Evolutionary conservation across 1,140 invertebrate species (phyloP).

Genomic region (Andricus grossulariae): DNA sequence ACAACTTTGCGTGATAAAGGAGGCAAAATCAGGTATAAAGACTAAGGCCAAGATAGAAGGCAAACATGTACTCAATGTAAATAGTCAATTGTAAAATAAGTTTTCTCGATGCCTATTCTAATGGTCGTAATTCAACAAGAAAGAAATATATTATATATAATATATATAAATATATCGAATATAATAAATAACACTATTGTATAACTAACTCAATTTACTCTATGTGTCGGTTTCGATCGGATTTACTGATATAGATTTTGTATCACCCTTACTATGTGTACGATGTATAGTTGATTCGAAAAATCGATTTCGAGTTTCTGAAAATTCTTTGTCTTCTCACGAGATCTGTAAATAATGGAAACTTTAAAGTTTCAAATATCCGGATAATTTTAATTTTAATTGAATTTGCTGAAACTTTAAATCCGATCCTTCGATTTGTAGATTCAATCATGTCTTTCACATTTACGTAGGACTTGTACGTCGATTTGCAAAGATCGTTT

Average conservation of each 20-base stretch:
- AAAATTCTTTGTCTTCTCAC: neutral
- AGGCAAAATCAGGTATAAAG: neutral
- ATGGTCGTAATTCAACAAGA: constrained; percentile 41
- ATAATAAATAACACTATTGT: constrained; percentile 47
- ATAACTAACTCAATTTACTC: constrained; percentile 65
- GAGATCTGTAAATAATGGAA: neutral
- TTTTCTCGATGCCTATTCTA: constrained; percentile 54
- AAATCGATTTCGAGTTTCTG: constrained; percentile 42
- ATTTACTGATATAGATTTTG: constrained; percentile 64
- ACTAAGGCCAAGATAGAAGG: neutral
- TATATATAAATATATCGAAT: constrained; percentile 35
- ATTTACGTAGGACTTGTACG: constrained; percentile 60
- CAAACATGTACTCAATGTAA: constrained; percentile 45
- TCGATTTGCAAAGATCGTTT: constrained; percentile 50
- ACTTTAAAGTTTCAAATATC: neutral
- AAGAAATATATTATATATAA: constrained; percentile 45
- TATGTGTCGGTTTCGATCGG: constrained; percentile 68
- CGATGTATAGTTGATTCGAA: constrained; percentile 51
- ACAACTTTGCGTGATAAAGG: too few species aligned
- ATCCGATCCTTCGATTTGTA: constrained; percentile 42
- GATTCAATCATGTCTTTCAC: constrained; percentile 68
- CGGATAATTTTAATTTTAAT: constrained; percentile 33
- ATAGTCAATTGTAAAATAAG: constrained; percentile 56
- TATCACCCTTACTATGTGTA: constrained; percentile 67
- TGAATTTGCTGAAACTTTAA: constrained; percentile 12